Conservation (phyloP, 2,888 invertebrate species). For the Gasteruption jaculator region DNA sequence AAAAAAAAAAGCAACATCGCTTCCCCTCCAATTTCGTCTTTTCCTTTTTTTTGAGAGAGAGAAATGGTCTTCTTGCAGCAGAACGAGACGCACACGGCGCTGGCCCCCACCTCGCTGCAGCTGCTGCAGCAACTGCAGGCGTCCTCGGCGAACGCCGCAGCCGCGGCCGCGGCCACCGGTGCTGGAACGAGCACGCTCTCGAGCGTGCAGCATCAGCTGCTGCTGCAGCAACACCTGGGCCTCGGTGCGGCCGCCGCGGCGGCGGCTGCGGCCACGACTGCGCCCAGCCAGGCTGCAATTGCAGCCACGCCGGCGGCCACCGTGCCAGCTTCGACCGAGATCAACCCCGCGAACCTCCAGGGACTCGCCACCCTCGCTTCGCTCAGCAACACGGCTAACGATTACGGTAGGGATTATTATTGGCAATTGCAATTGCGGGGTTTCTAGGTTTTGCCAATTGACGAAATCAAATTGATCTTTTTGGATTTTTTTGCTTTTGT, state of each 20-base stretch:
- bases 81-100: constrained; percentile 41
- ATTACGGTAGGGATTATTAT: constrained; percentile 43
- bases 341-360: constrained; percentile 58
- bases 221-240: constrained; percentile 53
- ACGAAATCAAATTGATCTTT: too few species aligned
- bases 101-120: constrained; percentile 52
- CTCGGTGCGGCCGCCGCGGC: constrained; percentile 56
- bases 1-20: not conserved
- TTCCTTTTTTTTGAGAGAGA: too few species aligned
- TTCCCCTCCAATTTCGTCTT: too few species aligned
- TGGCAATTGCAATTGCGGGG: too few species aligned
- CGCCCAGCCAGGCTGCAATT: too few species aligned
- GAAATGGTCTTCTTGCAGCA: too few species aligned
- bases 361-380: constrained; percentile 62
- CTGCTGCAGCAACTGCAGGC: constrained; percentile 55
- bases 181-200: constrained; percentile 51
- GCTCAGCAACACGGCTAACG: constrained; percentile 48
- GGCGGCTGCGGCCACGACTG: constrained; percentile 46
- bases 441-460: too few species aligned
- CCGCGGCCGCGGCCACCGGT: constrained; percentile 43
- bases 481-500: constrained; percentile 15
- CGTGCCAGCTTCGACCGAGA: constrained; percentile 50
- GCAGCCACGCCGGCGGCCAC: constrained; percentile 26
- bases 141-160: constrained; percentile 50
- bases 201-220: constrained; percentile 48